A percentile compares a stretch with the other conserved stretches of the same genome.
Conservation (phyloP, 2,888 invertebrate species). For the Acrobasis repandana region DNA sequence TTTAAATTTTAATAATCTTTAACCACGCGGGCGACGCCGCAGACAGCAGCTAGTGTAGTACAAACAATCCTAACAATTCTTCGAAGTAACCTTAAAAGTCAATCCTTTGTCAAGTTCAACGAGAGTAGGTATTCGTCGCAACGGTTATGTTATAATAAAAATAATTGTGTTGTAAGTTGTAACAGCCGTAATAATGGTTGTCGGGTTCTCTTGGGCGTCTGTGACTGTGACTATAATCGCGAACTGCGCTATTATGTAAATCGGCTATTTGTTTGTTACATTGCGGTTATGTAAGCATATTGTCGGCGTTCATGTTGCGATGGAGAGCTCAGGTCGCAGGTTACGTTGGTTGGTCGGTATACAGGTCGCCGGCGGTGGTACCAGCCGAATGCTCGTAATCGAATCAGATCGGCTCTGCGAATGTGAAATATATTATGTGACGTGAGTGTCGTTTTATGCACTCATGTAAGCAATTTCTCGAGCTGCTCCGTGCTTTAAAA, state of each 20-base stretch:
- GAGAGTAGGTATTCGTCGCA: not conserved
- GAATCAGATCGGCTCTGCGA: no score
- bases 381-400: not conserved
- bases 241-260: slow-evolving; percentile 73
- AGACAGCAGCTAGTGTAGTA: no score
- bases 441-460: no score
- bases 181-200: slow-evolving; percentile 3
- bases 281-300: slow-evolving; percentile 67
- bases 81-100: not conserved
- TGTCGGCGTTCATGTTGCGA: slow-evolving; percentile 62
- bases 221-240: slow-evolving; percentile 59
- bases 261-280: slow-evolving; percentile 74
- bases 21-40: no score
- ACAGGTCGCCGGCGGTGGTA: slow-evolving; percentile 37
- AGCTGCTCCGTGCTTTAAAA: no score
- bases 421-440: no score
- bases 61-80: no score
- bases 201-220: slow-evolving; percentile 49
- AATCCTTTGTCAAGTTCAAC: not conserved
- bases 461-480: no score
- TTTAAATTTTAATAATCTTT: no score
- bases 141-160: not conserved
- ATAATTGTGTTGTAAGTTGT: slow-evolving; percentile 17
- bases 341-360: slow-evolving; percentile 61
- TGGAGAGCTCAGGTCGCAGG: slow-evolving; percentile 72